Base-by-base conservation (phyloP, 2,113 vertebrate species). In the Amphiprion ocellaris region DNA sequence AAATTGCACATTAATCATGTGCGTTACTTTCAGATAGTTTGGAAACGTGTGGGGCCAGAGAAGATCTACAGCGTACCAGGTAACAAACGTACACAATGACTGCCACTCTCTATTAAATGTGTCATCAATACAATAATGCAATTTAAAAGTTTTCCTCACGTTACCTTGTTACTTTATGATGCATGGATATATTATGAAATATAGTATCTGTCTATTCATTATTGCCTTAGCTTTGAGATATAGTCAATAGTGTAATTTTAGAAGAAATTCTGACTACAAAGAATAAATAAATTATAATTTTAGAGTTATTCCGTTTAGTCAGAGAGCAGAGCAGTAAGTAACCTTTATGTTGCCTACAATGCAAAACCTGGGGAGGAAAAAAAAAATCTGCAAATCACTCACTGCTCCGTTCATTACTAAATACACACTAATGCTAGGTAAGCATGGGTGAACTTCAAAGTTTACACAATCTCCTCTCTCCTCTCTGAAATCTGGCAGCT, bases 1-100 rank as follows among this genome's bases (percentile, higher is more conserved):
- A 97, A 97, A 98, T 97, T 97, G 96, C 96, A 97, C 96, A 99
- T 99, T 99, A 97, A 98, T 99, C 97, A 97, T 95, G 90, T 93
- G 93, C 94, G 96, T 97, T 97, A 97, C 97, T 98, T 97, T 97
- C 97, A 97, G 96, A 97, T 96, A 96, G 96, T 96, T 96, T 90
- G 89, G 94, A 95, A 96, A 96, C 86, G 93, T 92, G 95, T 95
- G 94, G 92, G 93, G 90, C 93, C 53, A 9, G n/a, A 79, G 87
- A 88, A 96, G 96, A 96, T 94, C 91, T 94, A 95, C 90, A 89
- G 90, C 80, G 84, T 41, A 84, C 88, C 92, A 92, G 92, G 92
- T 87, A 77, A 52, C 50, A 33, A 21, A 62, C 59, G 59, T 15
- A 28, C 65, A 58, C 14, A 39, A 50, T 52, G 24, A 63, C 23